phyloP scores from a whole-genome alignment of 2,113 vertebrate species.

The Esox niger region DNA sequence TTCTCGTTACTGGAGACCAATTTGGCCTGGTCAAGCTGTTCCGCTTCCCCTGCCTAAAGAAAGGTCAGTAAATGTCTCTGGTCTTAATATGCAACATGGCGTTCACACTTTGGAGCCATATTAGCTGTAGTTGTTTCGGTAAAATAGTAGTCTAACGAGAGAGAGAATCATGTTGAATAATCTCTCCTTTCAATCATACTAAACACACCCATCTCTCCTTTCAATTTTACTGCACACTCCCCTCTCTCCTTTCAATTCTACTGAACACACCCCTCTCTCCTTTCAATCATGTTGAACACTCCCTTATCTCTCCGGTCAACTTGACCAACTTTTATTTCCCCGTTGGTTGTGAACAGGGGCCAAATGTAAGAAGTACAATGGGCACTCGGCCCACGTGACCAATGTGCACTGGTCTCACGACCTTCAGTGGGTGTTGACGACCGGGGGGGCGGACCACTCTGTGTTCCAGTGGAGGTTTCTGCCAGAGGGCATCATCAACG shows the following conservation, averaged over 20 bases:
- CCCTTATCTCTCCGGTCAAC: not conserved
- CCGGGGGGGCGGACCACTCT: slow-evolving; percentile 92
- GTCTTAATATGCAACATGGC: not conserved
- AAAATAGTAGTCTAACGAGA: no score
- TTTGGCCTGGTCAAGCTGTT: slow-evolving; percentile 89
- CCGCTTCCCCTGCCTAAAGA: slow-evolving; percentile 88
- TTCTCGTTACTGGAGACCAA: slow-evolving; percentile 87
- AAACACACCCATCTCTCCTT: no score
- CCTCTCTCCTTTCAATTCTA: no score
- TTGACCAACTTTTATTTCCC: not conserved
- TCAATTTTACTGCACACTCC: no score
- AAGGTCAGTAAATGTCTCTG: slow-evolving; percentile 71
- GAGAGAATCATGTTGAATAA: no score
- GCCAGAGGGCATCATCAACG: slow-evolving; percentile 89
- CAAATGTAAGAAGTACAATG: slow-evolving; percentile 93
- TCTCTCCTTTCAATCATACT: slow-evolving; percentile 6
- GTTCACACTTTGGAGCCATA: not conserved
- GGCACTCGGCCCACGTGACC: slow-evolving; percentile 96
- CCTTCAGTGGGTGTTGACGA: slow-evolving; percentile 94
- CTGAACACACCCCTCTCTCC: no score
- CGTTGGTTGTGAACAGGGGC: slow-evolving; percentile 74
- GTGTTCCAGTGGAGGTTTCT: slow-evolving; percentile 98
- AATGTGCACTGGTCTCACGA: slow-evolving; percentile 96
- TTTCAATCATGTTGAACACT: no score
- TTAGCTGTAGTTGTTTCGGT: not conserved